phyloP scores from a whole-genome alignment of 2,797 vertebrate genomes.

The Danio choprae region DNA sequence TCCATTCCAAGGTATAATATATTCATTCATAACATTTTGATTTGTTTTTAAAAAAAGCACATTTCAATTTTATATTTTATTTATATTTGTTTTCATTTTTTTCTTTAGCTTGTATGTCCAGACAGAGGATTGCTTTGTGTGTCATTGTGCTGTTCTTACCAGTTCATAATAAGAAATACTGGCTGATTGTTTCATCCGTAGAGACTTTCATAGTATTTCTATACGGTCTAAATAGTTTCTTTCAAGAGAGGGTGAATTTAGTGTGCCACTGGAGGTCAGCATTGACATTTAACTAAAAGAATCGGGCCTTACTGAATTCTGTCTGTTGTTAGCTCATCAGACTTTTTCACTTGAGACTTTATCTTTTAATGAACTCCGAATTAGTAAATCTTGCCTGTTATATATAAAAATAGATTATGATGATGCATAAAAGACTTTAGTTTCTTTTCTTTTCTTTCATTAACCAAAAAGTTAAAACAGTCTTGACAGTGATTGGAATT shows the following conservation, averaged over 20 bases:
- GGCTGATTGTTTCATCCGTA: too few relatives aligned
- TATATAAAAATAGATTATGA: neutral
- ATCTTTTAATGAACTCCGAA: neutral
- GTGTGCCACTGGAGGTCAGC: constrained; percentile 80
- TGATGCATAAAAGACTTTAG: neutral
- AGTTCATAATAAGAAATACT: constrained; percentile 1
- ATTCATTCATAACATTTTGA: too few relatives aligned
- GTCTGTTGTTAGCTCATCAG: neutral
- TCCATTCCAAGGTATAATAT: too few relatives aligned
- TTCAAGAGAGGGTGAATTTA: constrained; percentile 46
- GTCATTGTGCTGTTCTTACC: neutral
- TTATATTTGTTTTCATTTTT: too few relatives aligned
- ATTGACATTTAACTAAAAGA: constrained; percentile 62
- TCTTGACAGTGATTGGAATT: neutral
- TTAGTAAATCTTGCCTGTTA: neutral
- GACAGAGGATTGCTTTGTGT: constrained; percentile 1
- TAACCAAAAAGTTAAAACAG: neutral
- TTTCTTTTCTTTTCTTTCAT: constrained; percentile 6
- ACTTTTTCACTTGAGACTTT: neutral
- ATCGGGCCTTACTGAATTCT: constrained; percentile 15
- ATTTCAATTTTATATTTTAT: too few relatives aligned
- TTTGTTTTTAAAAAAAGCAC: too few relatives aligned
- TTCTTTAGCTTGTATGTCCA: too few relatives aligned
- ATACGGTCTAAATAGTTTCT: neutral
- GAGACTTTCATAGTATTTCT: neutral